Evolutionary conservation across 2,113 vertebrate species (phyloP), one percentile per base, ranked within the genome.

Genomic region (Chloropsis hardwickii): DNA sequence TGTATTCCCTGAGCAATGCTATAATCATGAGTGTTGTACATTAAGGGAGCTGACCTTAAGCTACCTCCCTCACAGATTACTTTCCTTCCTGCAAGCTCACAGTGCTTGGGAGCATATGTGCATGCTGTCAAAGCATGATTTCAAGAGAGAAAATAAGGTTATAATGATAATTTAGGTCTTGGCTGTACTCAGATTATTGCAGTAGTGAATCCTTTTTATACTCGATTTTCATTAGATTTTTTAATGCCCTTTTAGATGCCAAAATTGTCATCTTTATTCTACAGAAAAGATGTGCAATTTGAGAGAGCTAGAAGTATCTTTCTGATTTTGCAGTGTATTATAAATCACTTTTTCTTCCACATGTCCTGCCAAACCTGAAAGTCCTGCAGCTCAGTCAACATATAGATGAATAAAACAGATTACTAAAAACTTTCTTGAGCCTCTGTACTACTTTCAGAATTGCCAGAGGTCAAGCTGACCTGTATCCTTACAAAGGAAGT

Each of bases 121-220:
- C 79, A 39, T 83, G 56, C 92, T 95, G 88, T 94, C 93, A 96
- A 95, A 96, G 94, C 88, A 93, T 33, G 67, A 86, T 90, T 88
- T 96, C 56, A 80, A 94, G 88, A 94, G 71, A 82, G 79, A 96
- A 92, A 90, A 92, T 78, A 92, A 96, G 85, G 90, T 88, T 90
- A 84, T 95, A 94, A 94, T 86, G 82, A 92, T 86, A 92, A 96
- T 90, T 93, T 91, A 74, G 71, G 70, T 92, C 56, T 90, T 86
- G 82, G 47, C 47, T 95, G 24, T 23, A 40, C 80, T 95, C 19
- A 21, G 51, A 88, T 80, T 92, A 60, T 81, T 92, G 77, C 80
- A 86, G 76, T 70, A 81, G 39, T 70, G 40, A 78, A 96, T 92
- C 50, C 6, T 86, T 90, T 86, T 94, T 69, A 66, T 50, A 88